phyloP scores from a whole-genome alignment of 2,113 vertebrate genomes.

The Vimba vimba region DNA sequence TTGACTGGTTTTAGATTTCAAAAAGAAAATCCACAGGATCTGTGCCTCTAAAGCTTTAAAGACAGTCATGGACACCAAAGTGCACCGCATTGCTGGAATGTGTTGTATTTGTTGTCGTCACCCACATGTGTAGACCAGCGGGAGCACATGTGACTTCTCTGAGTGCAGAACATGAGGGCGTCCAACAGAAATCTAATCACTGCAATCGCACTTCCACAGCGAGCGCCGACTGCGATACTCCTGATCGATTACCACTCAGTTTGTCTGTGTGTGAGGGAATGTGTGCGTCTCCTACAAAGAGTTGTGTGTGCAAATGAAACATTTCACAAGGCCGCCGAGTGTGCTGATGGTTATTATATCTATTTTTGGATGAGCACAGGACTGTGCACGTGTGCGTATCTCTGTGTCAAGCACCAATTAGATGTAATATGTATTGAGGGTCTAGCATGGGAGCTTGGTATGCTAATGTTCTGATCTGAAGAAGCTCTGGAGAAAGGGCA shows the following conservation, averaged over 20 bases:
- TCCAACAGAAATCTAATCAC: conserved; percentile 52
- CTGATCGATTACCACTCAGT: conserved; percentile 47
- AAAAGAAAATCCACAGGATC: too few relatives aligned
- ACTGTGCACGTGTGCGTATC: not conserved
- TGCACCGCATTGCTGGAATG: not conserved
- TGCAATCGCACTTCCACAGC: conserved; percentile 27
- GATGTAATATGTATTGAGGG: conserved; percentile 17
- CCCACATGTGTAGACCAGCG: not conserved
- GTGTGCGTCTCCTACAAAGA: conserved; percentile 2
- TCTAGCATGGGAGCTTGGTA: not conserved
- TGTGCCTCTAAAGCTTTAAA: too few relatives aligned
- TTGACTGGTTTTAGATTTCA: too few relatives aligned
- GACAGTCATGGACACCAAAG: too few relatives aligned
- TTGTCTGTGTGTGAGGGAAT: not conserved
- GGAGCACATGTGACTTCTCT: not conserved
- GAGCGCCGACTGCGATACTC: not conserved
- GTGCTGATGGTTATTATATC: not conserved
- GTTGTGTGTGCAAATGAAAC: conserved; percentile 5
- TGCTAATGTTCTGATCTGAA: conserved; percentile 36
- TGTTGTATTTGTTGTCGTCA: not conserved
- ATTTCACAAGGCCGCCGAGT: not conserved
- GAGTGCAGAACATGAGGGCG: conserved; percentile 5
- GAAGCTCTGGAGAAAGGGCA: not conserved
- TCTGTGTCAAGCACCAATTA: conserved; percentile 29
- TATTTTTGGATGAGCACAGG: not conserved